Conservation (phyloP, 23 tunicate genomes). For the Styela clava region DNA sequence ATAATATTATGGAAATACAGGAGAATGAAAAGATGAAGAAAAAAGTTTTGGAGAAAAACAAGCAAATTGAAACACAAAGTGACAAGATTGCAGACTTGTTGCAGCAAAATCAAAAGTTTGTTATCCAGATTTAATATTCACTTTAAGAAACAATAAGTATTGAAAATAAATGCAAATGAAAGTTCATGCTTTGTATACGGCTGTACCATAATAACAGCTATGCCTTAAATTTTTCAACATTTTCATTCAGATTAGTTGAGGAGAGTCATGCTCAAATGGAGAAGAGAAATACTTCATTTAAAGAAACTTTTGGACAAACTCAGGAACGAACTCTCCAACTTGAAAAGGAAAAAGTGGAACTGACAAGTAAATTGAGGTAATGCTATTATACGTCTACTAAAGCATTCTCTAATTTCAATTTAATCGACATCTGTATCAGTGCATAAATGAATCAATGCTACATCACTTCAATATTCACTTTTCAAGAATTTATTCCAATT, state of each 20-base stretch:
- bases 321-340: constrained; percentile 71
- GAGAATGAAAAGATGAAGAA: constrained; percentile 73
- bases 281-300: constrained; percentile 63
- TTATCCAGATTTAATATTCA: too few species aligned
- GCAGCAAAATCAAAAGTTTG: constrained; percentile 84
- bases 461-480: too few species aligned
- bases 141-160: too few species aligned
- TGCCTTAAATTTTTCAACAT: too few species aligned
- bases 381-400: too few species aligned
- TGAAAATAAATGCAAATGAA: too few species aligned
- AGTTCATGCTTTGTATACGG: too few species aligned
- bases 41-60: constrained; percentile 57
- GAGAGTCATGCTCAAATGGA: constrained; percentile 66
- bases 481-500: neutral
- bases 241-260: constrained; percentile 65
- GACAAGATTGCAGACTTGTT: constrained; percentile 64
- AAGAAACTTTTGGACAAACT: constrained; percentile 66
- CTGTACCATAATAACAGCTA: too few species aligned
- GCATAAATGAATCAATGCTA: neutral
- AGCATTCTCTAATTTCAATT: too few species aligned
- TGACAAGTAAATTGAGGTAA: constrained; percentile 65
- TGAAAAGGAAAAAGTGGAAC: constrained; percentile 78
- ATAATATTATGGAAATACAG: too few species aligned
- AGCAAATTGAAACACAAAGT: constrained; percentile 65
- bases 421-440: neutral